These are phyloP conservation scores for Synaphobranchus kaupii DNA, from an alignment of 2,797 vertebrate genomes.

Conservation along the genomic window DNA sequence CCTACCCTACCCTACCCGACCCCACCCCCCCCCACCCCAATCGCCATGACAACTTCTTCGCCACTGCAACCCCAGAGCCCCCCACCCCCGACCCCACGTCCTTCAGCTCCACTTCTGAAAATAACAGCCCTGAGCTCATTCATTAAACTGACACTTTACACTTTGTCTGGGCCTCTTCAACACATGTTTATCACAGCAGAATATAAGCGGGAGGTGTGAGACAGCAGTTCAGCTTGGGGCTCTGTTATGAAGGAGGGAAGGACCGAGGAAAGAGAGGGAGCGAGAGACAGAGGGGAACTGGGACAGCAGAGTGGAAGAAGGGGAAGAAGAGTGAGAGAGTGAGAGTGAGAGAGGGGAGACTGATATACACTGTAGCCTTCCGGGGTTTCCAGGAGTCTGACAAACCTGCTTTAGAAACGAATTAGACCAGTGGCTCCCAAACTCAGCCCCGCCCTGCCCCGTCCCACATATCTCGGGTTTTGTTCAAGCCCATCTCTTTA, in stretches of 20 bases:
- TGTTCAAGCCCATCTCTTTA: background rate
- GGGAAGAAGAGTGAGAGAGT: background rate
- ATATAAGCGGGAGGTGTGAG: background rate
- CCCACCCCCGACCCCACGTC: background rate
- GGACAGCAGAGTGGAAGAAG: too few relatives aligned
- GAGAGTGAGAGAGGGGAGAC: background rate
- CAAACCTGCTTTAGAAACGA: too few relatives aligned
- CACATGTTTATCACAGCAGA: background rate
- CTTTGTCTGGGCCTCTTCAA: background rate
- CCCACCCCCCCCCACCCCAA: background rate
- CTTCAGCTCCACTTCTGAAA: background rate
- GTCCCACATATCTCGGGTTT: background rate
- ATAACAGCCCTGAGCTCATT: background rate
- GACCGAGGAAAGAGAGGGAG: background rate
- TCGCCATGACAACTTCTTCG: too few relatives aligned
- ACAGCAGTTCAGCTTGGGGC: background rate
- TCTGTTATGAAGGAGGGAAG: background rate
- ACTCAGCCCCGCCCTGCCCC: too few relatives aligned
- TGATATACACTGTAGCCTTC: too few relatives aligned
- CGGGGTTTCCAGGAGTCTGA: too few relatives aligned
- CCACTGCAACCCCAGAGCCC: background rate
- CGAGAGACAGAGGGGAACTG: background rate
- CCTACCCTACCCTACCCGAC: too few relatives aligned
- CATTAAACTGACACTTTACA: constrained; percentile 10
- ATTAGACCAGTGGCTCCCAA: too few relatives aligned